These are phyloP conservation scores for Nylanderia fulva DNA, from an alignment of 1,140 invertebrate genomes.

Conservation along the genomic window DNA sequence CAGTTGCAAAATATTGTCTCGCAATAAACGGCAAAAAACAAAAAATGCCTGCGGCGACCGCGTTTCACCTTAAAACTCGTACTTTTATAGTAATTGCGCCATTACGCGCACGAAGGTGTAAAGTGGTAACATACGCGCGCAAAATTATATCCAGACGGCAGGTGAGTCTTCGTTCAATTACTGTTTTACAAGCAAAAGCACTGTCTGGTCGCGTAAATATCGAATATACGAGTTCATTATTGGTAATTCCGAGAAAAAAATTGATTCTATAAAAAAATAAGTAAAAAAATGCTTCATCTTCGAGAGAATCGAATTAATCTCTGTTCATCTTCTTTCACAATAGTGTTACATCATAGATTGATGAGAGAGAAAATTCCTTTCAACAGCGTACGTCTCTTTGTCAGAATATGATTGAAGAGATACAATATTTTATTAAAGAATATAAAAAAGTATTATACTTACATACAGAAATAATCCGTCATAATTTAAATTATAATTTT, in stretches of 20 bases:
- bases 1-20: slow-evolving; percentile 45
- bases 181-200: not conserved
- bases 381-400: not conserved
- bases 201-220: not conserved
- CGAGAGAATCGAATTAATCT: not conserved
- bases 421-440: not conserved
- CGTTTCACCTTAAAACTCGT: slow-evolving; percentile 35
- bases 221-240: not conserved
- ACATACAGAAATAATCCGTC: too few species aligned
- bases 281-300: not conserved
- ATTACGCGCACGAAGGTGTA: slow-evolving; percentile 26
- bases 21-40: slow-evolving; percentile 59
- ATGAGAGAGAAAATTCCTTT: too few species aligned
- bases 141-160: slow-evolving; percentile 36
- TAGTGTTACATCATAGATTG: not conserved
- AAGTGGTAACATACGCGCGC: slow-evolving; percentile 2
- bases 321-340: not conserved
- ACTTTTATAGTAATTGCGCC: slow-evolving; percentile 44
- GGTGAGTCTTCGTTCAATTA: slow-evolving; percentile 27
- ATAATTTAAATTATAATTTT: too few species aligned
- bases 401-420: not conserved
- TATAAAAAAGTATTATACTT: too few species aligned
- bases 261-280: not conserved
- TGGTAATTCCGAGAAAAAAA: not conserved
- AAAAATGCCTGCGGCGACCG: slow-evolving; percentile 6